Base-by-base conservation (phyloP, 2,113 vertebrate genomes). In the Diphyllodes magnificus region DNA sequence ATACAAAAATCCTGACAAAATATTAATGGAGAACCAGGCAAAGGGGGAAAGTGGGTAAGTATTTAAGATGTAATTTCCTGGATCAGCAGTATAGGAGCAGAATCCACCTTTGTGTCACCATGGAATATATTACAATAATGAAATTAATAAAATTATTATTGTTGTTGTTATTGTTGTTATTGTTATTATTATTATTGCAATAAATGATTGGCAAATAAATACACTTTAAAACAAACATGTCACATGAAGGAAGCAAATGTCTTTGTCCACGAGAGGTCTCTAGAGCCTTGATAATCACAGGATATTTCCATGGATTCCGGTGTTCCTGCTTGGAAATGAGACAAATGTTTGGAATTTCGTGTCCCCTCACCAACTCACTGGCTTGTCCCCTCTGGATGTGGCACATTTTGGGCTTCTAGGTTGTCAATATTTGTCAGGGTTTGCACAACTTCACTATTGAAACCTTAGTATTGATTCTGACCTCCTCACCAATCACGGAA, bases 231-330 rank as follows among this genome's bases (percentile, higher is more conserved):
- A 35, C n/a, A 86, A 80, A 76, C 3, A 5, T 0, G 5, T 2
- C 33, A 10, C 6, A 3, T 9, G 25, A 39, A 57, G 57, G 71
- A 78, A 83, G 47, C 57, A 88, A 51, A 65, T 17, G 42, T 78
- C 44, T 84, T 95, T 95, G 96, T 96, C 96, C 96, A 97, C 93
- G 79, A 97, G 95, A 92, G 96, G 96, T 97, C 96, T 97, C 96
- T 66, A 93, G 95, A 95, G 91, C 47, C 95, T 86, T 86, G 47
- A 42, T 13, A 95, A 94, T 82, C 75, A 50, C 87, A n/a, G 57
- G 42, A 11, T 42, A 44, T 61, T 49, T n/a, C 49, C 47, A 10
- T 0, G 5, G 20, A 11, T 47, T 51, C 33, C 37, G 7, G 19
- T 53, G 57, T 27, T 47, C 42, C 91, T 66, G 76, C 64, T 65